Percentiles rank a stretch among this genome's conserved stretches.
Evolutionary conservation across 2,888 invertebrate genomes (phyloP).

Genomic region (Drosophila sordidula): DNA sequence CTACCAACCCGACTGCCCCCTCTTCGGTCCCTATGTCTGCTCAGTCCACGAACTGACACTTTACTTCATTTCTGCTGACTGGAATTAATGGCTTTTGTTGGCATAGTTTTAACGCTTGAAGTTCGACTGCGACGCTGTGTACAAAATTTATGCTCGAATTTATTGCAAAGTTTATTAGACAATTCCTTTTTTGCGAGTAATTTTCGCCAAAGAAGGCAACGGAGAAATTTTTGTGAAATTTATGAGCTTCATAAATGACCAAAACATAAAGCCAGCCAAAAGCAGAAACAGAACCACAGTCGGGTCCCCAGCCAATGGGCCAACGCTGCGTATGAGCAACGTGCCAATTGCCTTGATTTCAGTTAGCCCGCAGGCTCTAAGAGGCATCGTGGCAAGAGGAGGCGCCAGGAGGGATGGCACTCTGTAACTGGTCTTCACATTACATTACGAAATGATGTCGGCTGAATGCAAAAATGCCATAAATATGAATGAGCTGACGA

Average conservation of each 20-base stretch:
- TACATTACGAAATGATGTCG: constrained; percentile 78
- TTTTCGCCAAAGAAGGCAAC: constrained; percentile 61
- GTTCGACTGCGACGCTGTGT: constrained; percentile 66
- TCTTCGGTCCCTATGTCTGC: constrained; percentile 4
- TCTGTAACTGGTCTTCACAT: constrained; percentile 72
- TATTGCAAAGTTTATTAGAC: constrained; percentile 81
- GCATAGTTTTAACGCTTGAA: constrained; percentile 78
- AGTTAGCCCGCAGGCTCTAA: constrained; percentile 16
- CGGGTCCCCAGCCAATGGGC: constrained; percentile 11
- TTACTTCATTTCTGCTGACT: constrained; percentile 79
- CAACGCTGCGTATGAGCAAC: constrained; percentile 75
- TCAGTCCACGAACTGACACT: constrained; percentile 64
- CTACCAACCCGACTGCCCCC: constrained; percentile 13
- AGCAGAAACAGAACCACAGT: constrained; percentile 9
- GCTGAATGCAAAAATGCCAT: constrained; percentile 79
- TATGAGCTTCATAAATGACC: constrained; percentile 82
- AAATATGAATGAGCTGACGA: constrained; percentile 81
- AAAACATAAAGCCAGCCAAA: constrained; percentile 63
- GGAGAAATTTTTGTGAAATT: constrained; percentile 69
- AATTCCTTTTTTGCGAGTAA: constrained; percentile 65
- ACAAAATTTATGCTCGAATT: constrained; percentile 79
- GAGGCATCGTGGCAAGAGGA: not conserved
- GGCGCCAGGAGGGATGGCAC: constrained; percentile 1
- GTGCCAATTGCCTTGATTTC: constrained; percentile 79
- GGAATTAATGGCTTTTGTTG: constrained; percentile 82